These are phyloP conservation scores for Acanthaster planci DNA, from an alignment of 35 echinoderm and acorn worm species.

Conservation along the genomic window DNA sequence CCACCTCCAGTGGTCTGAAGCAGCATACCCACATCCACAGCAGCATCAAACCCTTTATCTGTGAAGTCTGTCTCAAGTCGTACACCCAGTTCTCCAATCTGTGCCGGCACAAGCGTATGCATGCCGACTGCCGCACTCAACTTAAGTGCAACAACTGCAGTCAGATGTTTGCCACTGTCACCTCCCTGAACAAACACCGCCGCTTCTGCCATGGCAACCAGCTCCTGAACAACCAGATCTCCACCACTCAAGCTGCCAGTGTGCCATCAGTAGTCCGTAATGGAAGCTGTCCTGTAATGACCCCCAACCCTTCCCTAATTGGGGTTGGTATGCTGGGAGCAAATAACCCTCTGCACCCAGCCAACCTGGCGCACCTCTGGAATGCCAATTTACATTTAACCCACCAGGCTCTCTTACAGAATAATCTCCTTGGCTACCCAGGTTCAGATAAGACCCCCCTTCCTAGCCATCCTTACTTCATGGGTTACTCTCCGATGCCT, in stretches of 20 bases:
- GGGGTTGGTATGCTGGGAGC: constrained; percentile 39
- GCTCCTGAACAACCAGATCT: constrained; percentile 61
- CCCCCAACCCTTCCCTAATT: constrained; percentile 35
- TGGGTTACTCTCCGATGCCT: constrained; percentile 75
- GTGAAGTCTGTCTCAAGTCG: constrained; percentile 96
- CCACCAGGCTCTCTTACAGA: constrained; percentile 76
- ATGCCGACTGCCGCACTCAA: constrained; percentile 92
- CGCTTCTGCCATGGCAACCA: constrained; percentile 89
- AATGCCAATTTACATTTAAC: constrained; percentile 82
- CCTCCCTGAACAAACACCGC: constrained; percentile 93
- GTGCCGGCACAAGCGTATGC: constrained; percentile 96
- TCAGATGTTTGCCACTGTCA: constrained; percentile 91
- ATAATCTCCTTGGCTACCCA: constrained; percentile 67
- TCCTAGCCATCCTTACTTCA: constrained; percentile 62
- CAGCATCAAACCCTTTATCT: constrained; percentile 97
- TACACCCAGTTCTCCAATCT: constrained; percentile 99
- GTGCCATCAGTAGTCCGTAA: neutral
- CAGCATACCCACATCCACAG: constrained; percentile 99
- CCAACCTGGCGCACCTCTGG: constrained; percentile 88
- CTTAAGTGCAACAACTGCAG: constrained; percentile 86
- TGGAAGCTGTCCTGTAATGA: constrained; percentile 24
- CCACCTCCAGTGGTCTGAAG: constrained; percentile 93
- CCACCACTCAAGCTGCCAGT: constrained; percentile 37
- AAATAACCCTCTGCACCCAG: constrained; percentile 67
- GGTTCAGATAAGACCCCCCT: constrained; percentile 34